Conservation (phyloP, 2,797 vertebrate species). For the Merluccius polli region DNA sequence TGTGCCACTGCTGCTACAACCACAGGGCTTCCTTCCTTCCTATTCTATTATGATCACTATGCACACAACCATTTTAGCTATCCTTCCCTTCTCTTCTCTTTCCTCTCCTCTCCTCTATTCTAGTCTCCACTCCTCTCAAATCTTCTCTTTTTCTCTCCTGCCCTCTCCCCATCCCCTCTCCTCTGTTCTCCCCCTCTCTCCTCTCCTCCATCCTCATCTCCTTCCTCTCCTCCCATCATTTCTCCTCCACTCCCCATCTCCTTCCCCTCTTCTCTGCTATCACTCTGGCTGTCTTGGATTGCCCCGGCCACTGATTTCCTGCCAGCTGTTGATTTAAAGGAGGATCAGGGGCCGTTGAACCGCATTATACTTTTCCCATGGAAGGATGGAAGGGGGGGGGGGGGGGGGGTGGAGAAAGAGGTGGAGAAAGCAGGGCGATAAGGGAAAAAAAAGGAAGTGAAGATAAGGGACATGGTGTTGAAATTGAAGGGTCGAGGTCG, state of each 20-base stretch:
- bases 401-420: constrained; percentile 16
- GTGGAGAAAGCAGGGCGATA: constrained; percentile 27
- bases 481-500: constrained; percentile 7
- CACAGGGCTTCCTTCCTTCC: constrained; percentile 6
- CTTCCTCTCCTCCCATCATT: not conserved
- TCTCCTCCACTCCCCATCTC: not conserved
- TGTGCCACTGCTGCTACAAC: constrained; percentile 19
- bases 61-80: not conserved
- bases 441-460: constrained; percentile 20
- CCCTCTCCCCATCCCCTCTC: not conserved
- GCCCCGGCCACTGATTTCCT: constrained; percentile 61
- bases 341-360: constrained; percentile 58
- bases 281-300: constrained; percentile 1
- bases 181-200: not conserved
- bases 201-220: not conserved
- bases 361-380: constrained; percentile 53
- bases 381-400: constrained; percentile 21
- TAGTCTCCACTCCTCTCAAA: not conserved
- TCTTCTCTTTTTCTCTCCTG: not conserved
- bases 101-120: not conserved
- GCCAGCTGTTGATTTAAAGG: constrained; percentile 59
- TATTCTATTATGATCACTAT: not conserved
- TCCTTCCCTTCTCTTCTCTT: not conserved
- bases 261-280: constrained; percentile 26
- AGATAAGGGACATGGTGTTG: constrained; percentile 27